A percentile compares a stretch with the other conserved stretches of the same genome.
Evolutionary conservation across 1,140 invertebrate genomes (phyloP).

Genomic region (Calephelis virginiensis): DNA sequence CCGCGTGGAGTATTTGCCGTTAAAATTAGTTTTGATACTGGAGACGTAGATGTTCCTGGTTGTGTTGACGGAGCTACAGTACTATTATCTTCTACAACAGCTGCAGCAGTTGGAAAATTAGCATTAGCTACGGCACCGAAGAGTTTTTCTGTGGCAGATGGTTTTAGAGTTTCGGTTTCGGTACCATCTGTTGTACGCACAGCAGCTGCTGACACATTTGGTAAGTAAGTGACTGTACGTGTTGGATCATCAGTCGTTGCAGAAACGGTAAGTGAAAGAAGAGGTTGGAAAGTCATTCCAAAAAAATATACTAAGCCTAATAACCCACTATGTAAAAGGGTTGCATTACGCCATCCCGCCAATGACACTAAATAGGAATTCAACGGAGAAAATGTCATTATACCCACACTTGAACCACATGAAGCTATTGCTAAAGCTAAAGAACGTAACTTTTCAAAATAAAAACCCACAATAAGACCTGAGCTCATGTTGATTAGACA

Average conservation of each 20-base stretch:
- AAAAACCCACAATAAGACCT: conserved; percentile 87
- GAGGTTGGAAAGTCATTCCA: conserved; percentile 56
- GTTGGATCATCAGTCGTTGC: conserved; percentile 55
- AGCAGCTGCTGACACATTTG: conserved; percentile 48
- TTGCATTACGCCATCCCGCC: conserved; percentile 85
- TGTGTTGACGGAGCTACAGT: conserved; percentile 30
- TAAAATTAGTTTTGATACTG: conserved; percentile 53
- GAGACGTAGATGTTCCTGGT: conserved; percentile 48
- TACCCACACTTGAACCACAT: conserved; percentile 89
- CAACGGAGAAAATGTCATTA: conserved; percentile 85
- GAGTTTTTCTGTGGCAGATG: conserved; percentile 55
- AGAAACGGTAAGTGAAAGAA: conserved; percentile 55
- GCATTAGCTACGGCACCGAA: conserved; percentile 62
- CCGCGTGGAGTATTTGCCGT: conserved; percentile 49
- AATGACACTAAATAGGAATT: conserved; percentile 81
- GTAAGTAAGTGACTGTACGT: conserved; percentile 69
- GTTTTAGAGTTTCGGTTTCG: conserved; percentile 38
- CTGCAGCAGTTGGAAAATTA: conserved; percentile 64
- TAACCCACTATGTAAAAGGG: conserved; percentile 85
- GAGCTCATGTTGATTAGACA: conserved; percentile 82
- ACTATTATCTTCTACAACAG: conserved; percentile 46
- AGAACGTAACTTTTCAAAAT: conserved; percentile 88
- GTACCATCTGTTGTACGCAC: conserved; percentile 33
- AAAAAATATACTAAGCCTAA: conserved; percentile 59
- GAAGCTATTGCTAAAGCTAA: conserved; percentile 88